Evolutionary conservation across 2,113 vertebrate genomes (phyloP), one percentile per base, ranked within the genome.

Genomic region (Gymnorhina tibicen): DNA sequence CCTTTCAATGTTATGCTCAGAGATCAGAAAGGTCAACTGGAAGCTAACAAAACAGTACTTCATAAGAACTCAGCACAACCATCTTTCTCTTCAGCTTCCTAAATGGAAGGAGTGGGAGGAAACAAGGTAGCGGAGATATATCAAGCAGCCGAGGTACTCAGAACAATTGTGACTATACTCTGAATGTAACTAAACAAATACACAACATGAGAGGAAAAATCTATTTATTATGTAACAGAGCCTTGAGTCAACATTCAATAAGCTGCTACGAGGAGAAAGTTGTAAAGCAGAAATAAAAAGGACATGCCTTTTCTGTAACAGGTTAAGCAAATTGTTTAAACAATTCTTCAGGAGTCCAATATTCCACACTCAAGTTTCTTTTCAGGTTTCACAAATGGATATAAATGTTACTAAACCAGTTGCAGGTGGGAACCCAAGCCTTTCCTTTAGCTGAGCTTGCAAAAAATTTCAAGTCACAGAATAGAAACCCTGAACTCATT

Each of bases 81-180:
- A 49, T 92, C 93, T 95, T 95, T 84, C 86, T 92, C 20, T 95
- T 80, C 76, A 89, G 37, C 46, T 67, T 93, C 50, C 81, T 84
- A 59, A 80, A 82, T 81, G 24, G 83, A 93, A 88, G 15, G 49
- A 85, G 72, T 52, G 23, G 62, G 67, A 85, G 26, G 66, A 96
- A 87, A 87, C 10, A 68, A 77, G 60, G 78, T 9, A 83, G 30
- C 1, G 2, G 64, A 86, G 50, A 70, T 56, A 60, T 37, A 87
- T 42, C 28, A 84, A 60, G 35, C 37, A 83, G 33, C 60, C 37
- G 47, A 63, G 22, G 44, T 37, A 86, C 58, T 74, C 26, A 2
- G 58, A 73, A 91, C 42, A 91, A 85, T 8, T 41, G 16, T 1
- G 1, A 72, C 73, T 89, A 53, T 16, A 47, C 35, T 80, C 41